phyloP scores from a whole-genome alignment of 53 echinoderm and acorn worm genomes.

The Stichopus horrens region DNA sequence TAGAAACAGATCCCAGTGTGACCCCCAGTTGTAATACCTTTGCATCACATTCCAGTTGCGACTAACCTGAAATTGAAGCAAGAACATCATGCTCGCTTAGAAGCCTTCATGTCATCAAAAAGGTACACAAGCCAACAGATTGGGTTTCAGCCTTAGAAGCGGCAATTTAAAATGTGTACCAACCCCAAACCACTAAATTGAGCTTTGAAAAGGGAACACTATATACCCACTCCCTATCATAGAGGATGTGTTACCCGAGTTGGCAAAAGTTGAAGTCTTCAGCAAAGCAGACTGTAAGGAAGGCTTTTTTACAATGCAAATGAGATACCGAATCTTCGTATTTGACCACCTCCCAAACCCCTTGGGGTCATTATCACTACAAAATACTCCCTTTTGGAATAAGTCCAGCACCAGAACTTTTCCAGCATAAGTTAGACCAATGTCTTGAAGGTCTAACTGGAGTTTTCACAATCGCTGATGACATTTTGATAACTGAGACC shows the following conservation, averaged over 20 bases:
- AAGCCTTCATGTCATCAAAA: conserved; percentile 54
- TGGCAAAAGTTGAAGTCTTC: conserved; percentile 56
- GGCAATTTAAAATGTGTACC: conserved; percentile 61
- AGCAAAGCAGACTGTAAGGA: conserved; percentile 60
- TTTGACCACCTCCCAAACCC: conserved; percentile 63
- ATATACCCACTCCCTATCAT: conserved; percentile 53
- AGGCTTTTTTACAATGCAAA: conserved; percentile 57
- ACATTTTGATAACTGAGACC: conserved; percentile 53
- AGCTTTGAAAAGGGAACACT: conserved; percentile 59
- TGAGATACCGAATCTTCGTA: conserved; percentile 52
- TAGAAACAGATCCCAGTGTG: conserved; percentile 37
- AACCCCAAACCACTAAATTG: conserved; percentile 60
- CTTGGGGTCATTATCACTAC: conserved; percentile 63
- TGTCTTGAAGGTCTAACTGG: conserved; percentile 55
- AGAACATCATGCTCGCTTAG: conserved; percentile 54
- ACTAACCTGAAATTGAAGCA: conserved; percentile 51
- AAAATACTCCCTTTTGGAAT: conserved; percentile 68
- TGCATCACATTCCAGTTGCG: conserved; percentile 50
- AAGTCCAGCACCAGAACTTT: conserved; percentile 45
- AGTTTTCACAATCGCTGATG: conserved; percentile 57
- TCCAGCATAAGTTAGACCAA: conserved; percentile 53
- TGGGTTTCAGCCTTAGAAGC: conserved; percentile 64
- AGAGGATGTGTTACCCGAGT: conserved; percentile 51
- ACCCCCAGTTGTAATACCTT: conserved; percentile 51
- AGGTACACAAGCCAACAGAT: conserved; percentile 58